These are phyloP conservation scores for Daubentonia madagascariensis DNA, from an alignment of 2,113 vertebrate species.

Conservation along the genomic window DNA sequence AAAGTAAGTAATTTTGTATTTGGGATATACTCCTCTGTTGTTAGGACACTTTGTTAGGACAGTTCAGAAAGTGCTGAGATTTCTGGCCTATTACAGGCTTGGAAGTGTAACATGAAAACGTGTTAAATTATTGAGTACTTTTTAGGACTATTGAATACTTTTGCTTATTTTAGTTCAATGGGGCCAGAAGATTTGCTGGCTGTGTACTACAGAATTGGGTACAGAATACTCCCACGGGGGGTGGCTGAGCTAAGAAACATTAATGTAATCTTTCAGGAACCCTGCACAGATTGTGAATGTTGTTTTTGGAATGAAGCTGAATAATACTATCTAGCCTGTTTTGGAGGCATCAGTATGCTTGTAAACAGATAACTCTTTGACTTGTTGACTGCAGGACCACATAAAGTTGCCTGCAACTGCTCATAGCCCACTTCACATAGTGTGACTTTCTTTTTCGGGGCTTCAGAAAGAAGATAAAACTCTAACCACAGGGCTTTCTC, in stretches of 20 bases:
- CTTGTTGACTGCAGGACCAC: neutral
- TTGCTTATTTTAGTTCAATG: neutral
- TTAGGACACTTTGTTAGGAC: neutral
- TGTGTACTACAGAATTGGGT: neutral
- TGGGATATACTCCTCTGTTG: neutral
- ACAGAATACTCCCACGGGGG: neutral
- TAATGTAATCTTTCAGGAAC: constrained; percentile 15
- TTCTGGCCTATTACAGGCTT: neutral
- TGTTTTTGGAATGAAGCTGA: neutral
- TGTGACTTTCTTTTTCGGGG: neutral
- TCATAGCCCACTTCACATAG: neutral
- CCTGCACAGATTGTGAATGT: neutral
- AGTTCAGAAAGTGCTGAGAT: neutral
- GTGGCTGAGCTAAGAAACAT: neutral
- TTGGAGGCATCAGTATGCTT: neutral
- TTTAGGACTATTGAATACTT: neutral
- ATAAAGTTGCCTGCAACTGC: neutral
- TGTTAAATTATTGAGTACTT: neutral
- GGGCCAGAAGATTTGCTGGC: neutral
- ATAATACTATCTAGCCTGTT: neutral
- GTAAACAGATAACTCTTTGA: neutral
- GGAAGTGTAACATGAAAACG: neutral
- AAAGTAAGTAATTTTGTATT: neutral
- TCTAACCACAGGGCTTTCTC: neutral
- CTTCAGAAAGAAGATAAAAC: neutral